A percentile compares a stretch with the other conserved stretches of the same genome.
Conservation (phyloP, 1,140 invertebrate genomes). For the Cyclina sinensis region DNA sequence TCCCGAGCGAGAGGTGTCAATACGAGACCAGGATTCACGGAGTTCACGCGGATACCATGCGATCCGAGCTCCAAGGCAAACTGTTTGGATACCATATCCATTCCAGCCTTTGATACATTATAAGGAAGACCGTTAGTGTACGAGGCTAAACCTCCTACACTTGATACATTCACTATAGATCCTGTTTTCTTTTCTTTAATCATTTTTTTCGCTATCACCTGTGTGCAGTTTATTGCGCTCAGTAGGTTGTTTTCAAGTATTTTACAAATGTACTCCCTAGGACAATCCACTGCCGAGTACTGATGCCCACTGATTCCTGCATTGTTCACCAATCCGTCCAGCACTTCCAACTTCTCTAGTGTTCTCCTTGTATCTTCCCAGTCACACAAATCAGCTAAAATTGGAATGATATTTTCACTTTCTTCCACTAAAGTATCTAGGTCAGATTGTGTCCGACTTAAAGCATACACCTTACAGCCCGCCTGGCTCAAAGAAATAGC, state of each 20-base stretch:
- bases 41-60: slow-evolving; percentile 94
- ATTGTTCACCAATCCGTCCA: slow-evolving; percentile 94
- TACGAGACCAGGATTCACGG: slow-evolving; percentile 95
- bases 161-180: slow-evolving; percentile 96
- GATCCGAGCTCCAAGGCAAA: slow-evolving; percentile 95
- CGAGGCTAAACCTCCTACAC: slow-evolving; percentile 90
- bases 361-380: slow-evolving; percentile 91
- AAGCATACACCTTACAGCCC: slow-evolving; percentile 58
- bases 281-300: neutral
- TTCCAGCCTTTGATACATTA: slow-evolving; percentile 89
- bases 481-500: slow-evolving; percentile 3
- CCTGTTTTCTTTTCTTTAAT: slow-evolving; percentile 90
- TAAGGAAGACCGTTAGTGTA: slow-evolving; percentile 92
- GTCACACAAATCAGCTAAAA: slow-evolving; percentile 90
- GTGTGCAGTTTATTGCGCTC: slow-evolving; percentile 79
- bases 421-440: slow-evolving; percentile 22
- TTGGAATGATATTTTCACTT: slow-evolving; percentile 89
- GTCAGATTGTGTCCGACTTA: slow-evolving; percentile 14
- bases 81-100: slow-evolving; percentile 87
- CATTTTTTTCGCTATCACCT: slow-evolving; percentile 87
- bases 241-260: slow-evolving; percentile 25
- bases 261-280: slow-evolving; percentile 19
- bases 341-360: slow-evolving; percentile 87
- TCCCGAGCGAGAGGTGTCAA: slow-evolving; percentile 88
- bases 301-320: slow-evolving; percentile 77